A percentile compares a stretch with the other conserved stretches of the same genome.
These are phyloP conservation scores for Diceros bicornis DNA, from an alignment of 2,797 vertebrate species.

Conservation along the genomic window DNA sequence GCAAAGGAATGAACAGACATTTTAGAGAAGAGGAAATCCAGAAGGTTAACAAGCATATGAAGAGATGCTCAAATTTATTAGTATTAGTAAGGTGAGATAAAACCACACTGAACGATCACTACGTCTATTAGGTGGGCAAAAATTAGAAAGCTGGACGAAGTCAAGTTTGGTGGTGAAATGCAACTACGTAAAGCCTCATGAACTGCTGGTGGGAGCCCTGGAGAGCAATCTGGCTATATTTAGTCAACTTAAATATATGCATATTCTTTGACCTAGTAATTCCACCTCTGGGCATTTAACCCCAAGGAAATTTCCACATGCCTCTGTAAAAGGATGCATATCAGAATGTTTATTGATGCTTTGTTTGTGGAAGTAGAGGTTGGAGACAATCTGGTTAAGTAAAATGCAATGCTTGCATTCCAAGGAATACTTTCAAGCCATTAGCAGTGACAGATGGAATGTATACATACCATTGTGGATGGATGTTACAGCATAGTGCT, in stretches of 20 bases:
- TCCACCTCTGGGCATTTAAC: not conserved
- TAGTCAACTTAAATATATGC: not conserved
- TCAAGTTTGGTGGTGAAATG: not conserved
- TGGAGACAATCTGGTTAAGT: conserved; percentile 14
- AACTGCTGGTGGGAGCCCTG: conserved; percentile 1
- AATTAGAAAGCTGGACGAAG: not conserved
- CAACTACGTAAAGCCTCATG: not conserved
- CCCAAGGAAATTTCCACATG: not conserved
- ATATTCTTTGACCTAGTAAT: not conserved
- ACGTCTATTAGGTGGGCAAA: not conserved
- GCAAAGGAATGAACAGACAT: not conserved
- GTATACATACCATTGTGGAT: not conserved
- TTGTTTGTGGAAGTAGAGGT: conserved; percentile 41
- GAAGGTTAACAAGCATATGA: not conserved
- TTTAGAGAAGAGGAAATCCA: conserved; percentile 2
- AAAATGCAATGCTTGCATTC: not conserved
- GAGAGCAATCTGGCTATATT: not conserved
- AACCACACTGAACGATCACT: not conserved
- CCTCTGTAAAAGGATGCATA: not conserved
- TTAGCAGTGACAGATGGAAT: not conserved
- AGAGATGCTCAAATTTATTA: not conserved
- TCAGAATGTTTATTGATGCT: not conserved
- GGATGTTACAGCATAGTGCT: not conserved
- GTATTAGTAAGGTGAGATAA: not conserved
- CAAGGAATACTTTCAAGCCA: not conserved